phyloP scores from a whole-genome alignment of 2,113 vertebrate species.

The Taurulus bubalis region DNA sequence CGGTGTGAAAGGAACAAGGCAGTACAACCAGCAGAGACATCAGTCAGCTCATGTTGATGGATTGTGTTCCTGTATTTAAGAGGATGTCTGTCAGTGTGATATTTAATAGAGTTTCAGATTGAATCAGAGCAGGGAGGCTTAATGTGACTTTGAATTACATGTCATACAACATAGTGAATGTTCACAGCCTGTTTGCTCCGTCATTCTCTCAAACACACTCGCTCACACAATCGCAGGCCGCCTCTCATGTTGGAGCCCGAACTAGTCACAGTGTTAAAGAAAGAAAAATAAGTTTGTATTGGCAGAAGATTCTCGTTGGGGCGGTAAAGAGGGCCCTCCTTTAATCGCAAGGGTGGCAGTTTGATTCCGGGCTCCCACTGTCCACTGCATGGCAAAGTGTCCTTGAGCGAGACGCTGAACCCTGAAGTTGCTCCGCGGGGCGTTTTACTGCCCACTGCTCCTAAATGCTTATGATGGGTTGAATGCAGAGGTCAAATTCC shows the following conservation, averaged over 20 bases:
- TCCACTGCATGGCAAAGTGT: too few relatives aligned
- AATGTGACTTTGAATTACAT: slow-evolving; percentile 48
- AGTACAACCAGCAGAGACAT: slow-evolving; percentile 42
- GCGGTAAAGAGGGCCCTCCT: too few relatives aligned
- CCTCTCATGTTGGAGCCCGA: not conserved
- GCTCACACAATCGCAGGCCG: not conserved
- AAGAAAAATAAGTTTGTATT: not conserved
- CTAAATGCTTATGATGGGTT: not conserved
- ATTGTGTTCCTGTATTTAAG: slow-evolving; percentile 37
- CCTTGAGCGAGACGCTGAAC: too few relatives aligned
- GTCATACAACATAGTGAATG: slow-evolving; percentile 42
- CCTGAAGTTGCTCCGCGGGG: too few relatives aligned
- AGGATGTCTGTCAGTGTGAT: slow-evolving; percentile 47
- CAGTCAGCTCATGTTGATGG: slow-evolving; percentile 47
- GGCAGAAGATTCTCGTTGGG: not conserved
- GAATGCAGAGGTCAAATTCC: not conserved
- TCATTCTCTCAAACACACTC: slow-evolving; percentile 16
- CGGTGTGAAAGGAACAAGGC: slow-evolving; percentile 26
- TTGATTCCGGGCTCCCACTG: too few relatives aligned
- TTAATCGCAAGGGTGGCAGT: too few relatives aligned
- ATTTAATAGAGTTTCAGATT: slow-evolving; percentile 55
- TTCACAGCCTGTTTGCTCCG: slow-evolving; percentile 20
- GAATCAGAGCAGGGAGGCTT: slow-evolving; percentile 36
- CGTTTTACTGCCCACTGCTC: not conserved
- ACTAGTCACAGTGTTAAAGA: not conserved